A percentile compares a stretch with the other conserved stretches of the same genome.
Evolutionary conservation across 2,797 vertebrate species (phyloP).

Genomic region (Falco berigora): DNA sequence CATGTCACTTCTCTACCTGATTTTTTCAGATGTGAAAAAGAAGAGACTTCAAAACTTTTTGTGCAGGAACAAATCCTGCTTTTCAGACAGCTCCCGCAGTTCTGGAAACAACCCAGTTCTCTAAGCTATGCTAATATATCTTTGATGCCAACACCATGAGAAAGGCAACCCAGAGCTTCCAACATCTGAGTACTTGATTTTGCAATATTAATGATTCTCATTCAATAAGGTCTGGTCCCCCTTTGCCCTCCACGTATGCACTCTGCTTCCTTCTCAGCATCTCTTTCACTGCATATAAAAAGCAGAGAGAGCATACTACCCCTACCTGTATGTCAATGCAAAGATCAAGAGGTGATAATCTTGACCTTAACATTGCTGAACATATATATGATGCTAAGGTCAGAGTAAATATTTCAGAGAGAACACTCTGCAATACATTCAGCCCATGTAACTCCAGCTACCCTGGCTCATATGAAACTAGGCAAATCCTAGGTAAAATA

Average conservation of each 20-base stretch:
- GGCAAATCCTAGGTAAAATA: background rate
- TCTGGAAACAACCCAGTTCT: background rate
- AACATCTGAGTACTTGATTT: background rate
- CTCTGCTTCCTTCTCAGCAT: background rate
- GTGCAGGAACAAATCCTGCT: background rate
- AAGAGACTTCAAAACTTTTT: background rate
- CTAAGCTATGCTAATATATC: background rate
- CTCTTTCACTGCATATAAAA: background rate
- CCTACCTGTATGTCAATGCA: background rate
- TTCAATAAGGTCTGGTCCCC: background rate
- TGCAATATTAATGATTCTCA: background rate
- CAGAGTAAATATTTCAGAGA: background rate
- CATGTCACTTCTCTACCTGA: background rate
- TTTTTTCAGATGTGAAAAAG: background rate
- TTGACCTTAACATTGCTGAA: background rate
- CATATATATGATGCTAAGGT: background rate
- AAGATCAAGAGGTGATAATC: background rate
- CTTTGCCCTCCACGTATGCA: rapidly evolving
- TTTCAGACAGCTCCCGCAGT: background rate
- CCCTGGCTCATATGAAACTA: background rate
- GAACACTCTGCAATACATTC: background rate
- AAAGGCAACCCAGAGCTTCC: background rate
- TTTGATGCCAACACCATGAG: background rate
- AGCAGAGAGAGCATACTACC: background rate
- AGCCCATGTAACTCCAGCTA: background rate